phyloP scores from a whole-genome alignment of 2,113 vertebrate genomes.

The Genyomyrus donnyi region DNA sequence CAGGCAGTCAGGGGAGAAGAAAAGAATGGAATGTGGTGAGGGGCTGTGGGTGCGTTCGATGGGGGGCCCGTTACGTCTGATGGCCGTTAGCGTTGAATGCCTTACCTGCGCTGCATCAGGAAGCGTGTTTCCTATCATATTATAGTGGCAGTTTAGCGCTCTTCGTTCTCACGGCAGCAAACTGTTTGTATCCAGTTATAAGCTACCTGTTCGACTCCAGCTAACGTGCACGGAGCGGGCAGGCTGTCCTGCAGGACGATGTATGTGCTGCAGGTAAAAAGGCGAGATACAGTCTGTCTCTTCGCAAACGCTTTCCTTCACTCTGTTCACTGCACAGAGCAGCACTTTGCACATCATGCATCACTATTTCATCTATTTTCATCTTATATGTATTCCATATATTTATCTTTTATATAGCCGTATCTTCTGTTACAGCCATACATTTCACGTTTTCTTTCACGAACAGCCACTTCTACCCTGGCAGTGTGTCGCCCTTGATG shows the following conservation, averaged over 20 bases:
- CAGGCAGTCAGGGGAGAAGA: slow-evolving; percentile 53
- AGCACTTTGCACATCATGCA: too few relatives aligned
- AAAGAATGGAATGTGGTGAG: slow-evolving; percentile 64
- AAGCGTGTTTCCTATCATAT: background rate
- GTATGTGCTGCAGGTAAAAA: background rate
- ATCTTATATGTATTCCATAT: too few relatives aligned
- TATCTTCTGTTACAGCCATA: too few relatives aligned
- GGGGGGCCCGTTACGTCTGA: background rate
- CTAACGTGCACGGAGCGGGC: background rate
- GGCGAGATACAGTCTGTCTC: background rate
- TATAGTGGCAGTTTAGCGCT: background rate
- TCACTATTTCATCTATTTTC: background rate
- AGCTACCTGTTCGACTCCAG: background rate
- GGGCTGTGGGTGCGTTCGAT: background rate
- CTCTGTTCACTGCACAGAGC: background rate
- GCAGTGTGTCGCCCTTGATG: too few relatives aligned
- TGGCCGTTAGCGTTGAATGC: background rate
- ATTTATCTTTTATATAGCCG: too few relatives aligned
- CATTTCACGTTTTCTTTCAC: too few relatives aligned
- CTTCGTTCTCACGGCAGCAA: background rate
- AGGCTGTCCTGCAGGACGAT: background rate
- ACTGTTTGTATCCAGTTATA: background rate
- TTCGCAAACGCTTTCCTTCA: background rate
- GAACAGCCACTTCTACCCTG: too few relatives aligned
- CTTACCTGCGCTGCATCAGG: background rate